Evolutionary conservation across 2,113 vertebrate species (phyloP), one percentile per base, ranked within the genome.

Genomic region (Platysteira castanea): DNA sequence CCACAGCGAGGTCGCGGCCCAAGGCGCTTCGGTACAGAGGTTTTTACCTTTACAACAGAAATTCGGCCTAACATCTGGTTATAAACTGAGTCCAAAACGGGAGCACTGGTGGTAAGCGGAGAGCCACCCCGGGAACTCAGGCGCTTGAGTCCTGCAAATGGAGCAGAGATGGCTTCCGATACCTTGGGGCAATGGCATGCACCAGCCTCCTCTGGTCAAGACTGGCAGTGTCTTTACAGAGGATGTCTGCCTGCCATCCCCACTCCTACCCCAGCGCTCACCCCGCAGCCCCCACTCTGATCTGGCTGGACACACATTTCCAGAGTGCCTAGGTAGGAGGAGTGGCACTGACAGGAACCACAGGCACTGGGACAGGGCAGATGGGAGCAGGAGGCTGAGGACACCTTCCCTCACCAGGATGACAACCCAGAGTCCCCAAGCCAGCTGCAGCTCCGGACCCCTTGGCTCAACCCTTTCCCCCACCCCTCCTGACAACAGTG

Each of bases 1-100:
- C 87, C 93, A 10, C 28, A 4, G 91, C 12, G 2, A 96, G 84
- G 35, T 93, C 84, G 18, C 91, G 7, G 94, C 93, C 91, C 95
- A 77, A 92, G 96, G 95, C 3, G 12, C 93, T 81, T 81, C 2
- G 3, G 71, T 57, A 86, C 95, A 75, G 77, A 78, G 61, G 20
- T 92, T 88, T 97, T 97, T 97, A 97, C 96, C 96, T 97, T 97
- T 96, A 96, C 94, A 87, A 97, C 95, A 96, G 96, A 97, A 97
- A 97, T 87, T 75, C 96, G 96, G 96, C 96, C 96, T 97, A 97
- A 97, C 96, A 97, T 97, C 96, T 93, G 96, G 96, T 97, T 96
- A 94, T 97, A 93, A 97, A 97, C 93, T 96, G 94, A 96, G 93
- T 97, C 96, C 95, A 61, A 95, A 97, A 89, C 95, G 31, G 96